Base-by-base conservation (phyloP, 2,113 vertebrate species). In the Desmodus rotundus region DNA sequence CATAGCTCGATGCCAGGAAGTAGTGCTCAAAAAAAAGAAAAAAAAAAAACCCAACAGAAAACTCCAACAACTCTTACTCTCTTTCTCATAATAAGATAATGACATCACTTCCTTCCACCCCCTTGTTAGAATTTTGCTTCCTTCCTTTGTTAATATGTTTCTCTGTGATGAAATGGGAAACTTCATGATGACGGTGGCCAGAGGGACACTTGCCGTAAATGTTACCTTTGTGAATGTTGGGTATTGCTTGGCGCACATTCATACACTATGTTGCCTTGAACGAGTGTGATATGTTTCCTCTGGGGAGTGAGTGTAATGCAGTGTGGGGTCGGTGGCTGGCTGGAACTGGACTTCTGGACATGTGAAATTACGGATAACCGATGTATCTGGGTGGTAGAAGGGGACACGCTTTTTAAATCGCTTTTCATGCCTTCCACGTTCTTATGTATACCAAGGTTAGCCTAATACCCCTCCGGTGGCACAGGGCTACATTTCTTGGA, bases 401-500 rank as follows among this genome's bases (percentile, higher is more conserved):
- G 36, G 33, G n/a, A 14, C 3, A 54, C n/a, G 3, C 52, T 50
- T 89, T 61, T 56, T 3, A 33, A 4, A 28, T 58, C 4, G 10
- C 9, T 41, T 85, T 81, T 85, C 38, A 12, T 0, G 9, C 33
- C 20, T 84, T 58, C 72, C n/a, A 7, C 63, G 47, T 41, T 74
- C 56, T 85, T 50, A 10, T 0, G 17, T 20, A 1, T 2, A 0
- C 24, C 28, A 47, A n/a, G 16, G 26, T 80, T 36, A 73, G 78
- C 45, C 36, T 28, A 0, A 2, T 7, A n/a, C 6, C 17, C 28
- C 54, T 45, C 7, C 1, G 68, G 38, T 31, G 43, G 38, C 7
- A 1, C 65, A 50, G 7, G 4, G 5, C 16, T 24, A 1, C 7
- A 0, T 22, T 22, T 45, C 31, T 5, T 1, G 43, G 33, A 6